These are phyloP conservation scores for Cephalopterus ornatus DNA, from an alignment of 2,113 vertebrate genomes.

Conservation along the genomic window DNA sequence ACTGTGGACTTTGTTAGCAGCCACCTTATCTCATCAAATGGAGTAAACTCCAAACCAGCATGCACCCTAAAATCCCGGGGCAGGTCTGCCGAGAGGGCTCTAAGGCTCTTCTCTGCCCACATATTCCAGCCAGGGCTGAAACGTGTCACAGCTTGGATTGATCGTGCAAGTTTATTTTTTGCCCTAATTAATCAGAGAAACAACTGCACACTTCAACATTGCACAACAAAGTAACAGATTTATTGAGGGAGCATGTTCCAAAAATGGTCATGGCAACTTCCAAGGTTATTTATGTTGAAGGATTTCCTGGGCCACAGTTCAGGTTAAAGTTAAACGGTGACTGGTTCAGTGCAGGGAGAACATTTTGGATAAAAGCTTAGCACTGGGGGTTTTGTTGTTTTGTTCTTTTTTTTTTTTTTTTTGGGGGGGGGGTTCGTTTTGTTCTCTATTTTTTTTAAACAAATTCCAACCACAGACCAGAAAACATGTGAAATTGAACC, in stretches of 20 bases:
- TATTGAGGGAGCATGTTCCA: constrained; percentile 32
- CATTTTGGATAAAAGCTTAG: constrained; percentile 41
- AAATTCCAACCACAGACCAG: constrained; percentile 27
- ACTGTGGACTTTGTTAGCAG: background rate
- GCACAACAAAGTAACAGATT: constrained; percentile 66
- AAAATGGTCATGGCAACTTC: constrained; percentile 51
- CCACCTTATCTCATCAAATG: background rate
- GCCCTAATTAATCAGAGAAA: constrained; percentile 67
- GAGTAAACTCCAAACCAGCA: background rate
- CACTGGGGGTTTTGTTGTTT: constrained; percentile 39
- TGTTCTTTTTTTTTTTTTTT: background rate
- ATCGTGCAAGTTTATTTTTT: constrained; percentile 61
- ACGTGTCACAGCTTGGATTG: constrained; percentile 54
- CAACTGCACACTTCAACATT: constrained; percentile 54
- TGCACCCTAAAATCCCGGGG: background rate
- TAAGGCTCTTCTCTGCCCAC: background rate
- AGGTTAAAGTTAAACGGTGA: constrained; percentile 51
- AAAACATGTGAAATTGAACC: background rate
- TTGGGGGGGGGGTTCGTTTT: background rate
- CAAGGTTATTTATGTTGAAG: constrained; percentile 59
- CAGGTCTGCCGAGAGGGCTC: background rate
- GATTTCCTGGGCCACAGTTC: constrained; percentile 57
- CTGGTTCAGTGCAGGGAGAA: constrained; percentile 31
- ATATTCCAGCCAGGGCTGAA: constrained; percentile 38
- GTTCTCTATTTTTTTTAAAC: background rate